Percentiles rank a stretch among this genome's conserved stretches.
Conservation (phyloP, 2,113 vertebrate species). For the human region GRCh38 chr5:8509501-8510000, state of each 20-base stretch:
- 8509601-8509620: background rate
- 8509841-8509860: background rate
- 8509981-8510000: background rate
- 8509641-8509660: background rate
- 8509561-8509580: background rate
- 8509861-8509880: background rate
- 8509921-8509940: background rate
- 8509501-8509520: background rate
- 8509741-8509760: background rate
- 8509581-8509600: background rate
- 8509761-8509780: background rate
- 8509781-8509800: background rate
- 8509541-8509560: background rate
- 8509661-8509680: background rate
- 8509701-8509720: background rate
- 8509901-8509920: background rate
- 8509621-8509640: background rate
- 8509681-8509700: accelerated
- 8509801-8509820: background rate
- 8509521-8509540: too few species aligned
- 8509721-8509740: background rate
- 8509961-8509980: background rate
- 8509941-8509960: too few species aligned
- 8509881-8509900: background rate
- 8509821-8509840: background rate